Evolutionary conservation across 2,797 vertebrate species (phyloP), one percentile per base, ranked within the genome.

Genomic region (Pelodytes ibericus): DNA sequence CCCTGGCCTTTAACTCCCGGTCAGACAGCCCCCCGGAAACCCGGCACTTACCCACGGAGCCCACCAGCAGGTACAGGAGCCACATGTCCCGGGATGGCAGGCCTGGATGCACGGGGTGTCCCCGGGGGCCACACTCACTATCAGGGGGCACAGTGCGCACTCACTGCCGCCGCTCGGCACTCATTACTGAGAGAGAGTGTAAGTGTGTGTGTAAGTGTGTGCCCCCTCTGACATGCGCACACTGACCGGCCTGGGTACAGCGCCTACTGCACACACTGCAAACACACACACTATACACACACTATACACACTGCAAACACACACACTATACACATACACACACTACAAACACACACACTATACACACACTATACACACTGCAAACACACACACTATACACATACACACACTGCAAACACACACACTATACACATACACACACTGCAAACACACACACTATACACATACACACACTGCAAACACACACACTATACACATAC

Each of bases 41-140:
- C 24, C 57, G 30, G 30, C 41, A 77, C 74, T 77, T 33, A 77
- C 75, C 75, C n/a, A 47, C 75, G n/a, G 49, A 64, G 60, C 75
- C 75, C 68, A 77, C 24, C 16, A 71, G 18, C 26, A 77, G 68
- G 30, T 53, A 77, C 20, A 71, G 75, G 26, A 77, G 61, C 75
- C 75, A 77, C 75, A 77, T 77, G 58, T 71, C 74, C 60, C 67
- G 58, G 29, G 57, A 33, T 1, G 26, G 22, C 36, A 22, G 53
- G 13, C 4, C 9, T 33, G 51, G 61, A 30, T 7, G 24, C 61
- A 9, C 16, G 2, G 20, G 20, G 16, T 25, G 39, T 13, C 8
- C n/a, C 44, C 22, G 13, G 47, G 7, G n/a, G n/a, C n/a, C n/a
- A n/a, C n/a, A n/a, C n/a, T n/a, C 47, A 41, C 58, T 7, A 47